Evolutionary conservation across 2,113 vertebrate species (phyloP), one percentile per base, ranked within the genome.

Genomic region (Peromyscus californicus): DNA sequence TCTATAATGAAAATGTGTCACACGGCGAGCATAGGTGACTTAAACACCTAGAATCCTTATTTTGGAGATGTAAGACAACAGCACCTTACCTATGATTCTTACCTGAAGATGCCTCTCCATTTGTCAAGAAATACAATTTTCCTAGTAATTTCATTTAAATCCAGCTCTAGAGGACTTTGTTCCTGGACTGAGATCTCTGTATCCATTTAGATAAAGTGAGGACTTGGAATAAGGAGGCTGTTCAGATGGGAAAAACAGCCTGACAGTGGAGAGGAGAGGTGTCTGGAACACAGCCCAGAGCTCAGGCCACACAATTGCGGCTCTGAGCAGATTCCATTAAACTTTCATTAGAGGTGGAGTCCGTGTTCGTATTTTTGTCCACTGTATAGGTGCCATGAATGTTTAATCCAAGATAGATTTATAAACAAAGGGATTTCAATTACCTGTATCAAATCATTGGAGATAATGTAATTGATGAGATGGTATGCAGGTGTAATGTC

Each of bases 81-180:
- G 97, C 7, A 3, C 33, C 98, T 98, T 98, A 99, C 99, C 99
- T 74, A 0, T 0, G 97, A 76, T 29, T 29, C 80, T 84, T 92
- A 97, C 76, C 98, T 96, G 67, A 99, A 99, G n/a, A 99, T 99
- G 72, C 98, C 96, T 90, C 98, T 99, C 99, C 99, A 99, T 94
- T 98, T 99, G 93, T 98, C 97, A 29, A 99, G 98, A 1, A 98
- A 94, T 24, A 97, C 97, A 97, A 99, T 98, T 97, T 98, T 98
- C 94, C 80, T 96, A 61, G 97, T 26, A 88, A 99, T 99, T 31
- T 98, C 98, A 61, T 99, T 96, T 42, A 99, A 98, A 69, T 98
- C 98, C 15, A 96, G 72, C 8, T 11, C 91, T 0, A 19, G 45
- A 65, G 93, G 96, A 70, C 76, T 91, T 45, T 69, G 90, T 33